Evolutionary conservation across 2,113 vertebrate species (phyloP).

Genomic region (Misgurnus anguillicaudatus): DNA sequence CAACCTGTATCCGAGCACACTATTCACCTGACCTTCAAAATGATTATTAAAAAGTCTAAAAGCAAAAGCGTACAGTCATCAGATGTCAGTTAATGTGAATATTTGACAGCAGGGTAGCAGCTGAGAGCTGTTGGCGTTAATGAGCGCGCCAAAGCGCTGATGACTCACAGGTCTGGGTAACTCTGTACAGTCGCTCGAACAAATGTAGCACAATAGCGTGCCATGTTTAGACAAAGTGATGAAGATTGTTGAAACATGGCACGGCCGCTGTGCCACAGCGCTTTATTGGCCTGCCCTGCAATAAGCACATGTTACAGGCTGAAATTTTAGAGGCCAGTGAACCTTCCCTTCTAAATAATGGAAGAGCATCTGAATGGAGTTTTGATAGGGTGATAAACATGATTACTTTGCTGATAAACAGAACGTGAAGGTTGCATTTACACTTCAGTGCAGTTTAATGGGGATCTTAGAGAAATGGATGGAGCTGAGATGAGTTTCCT

Average conservation of each 20-base stretch:
- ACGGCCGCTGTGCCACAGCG: conserved; percentile 10
- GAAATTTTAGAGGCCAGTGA: conserved; percentile 69
- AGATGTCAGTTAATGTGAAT: conserved; percentile 40
- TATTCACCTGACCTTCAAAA: not conserved
- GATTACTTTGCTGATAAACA: conserved; percentile 5
- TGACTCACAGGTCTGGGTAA: conserved; percentile 39
- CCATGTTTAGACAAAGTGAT: conserved; percentile 44
- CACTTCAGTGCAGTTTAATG: not conserved
- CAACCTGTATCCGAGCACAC: not conserved
- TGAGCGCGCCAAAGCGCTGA: conserved; percentile 25
- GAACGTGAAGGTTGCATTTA: not conserved
- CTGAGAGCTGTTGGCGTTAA: conserved; percentile 18
- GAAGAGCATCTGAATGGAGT: conserved; percentile 59
- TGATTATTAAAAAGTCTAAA: conserved; percentile 31
- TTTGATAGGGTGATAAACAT: conserved; percentile 31
- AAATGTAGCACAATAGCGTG: conserved; percentile 25
- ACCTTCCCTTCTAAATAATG: conserved; percentile 71
- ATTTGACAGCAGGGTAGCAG: conserved; percentile 31
- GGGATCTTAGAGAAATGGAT: not conserved
- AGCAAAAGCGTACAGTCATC: conserved; percentile 7
- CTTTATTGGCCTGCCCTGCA: conserved; percentile 48
- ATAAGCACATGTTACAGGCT: conserved; percentile 68
- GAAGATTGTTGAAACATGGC: conserved; percentile 36
- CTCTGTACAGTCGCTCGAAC: conserved; percentile 30
- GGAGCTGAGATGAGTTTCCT: conserved; percentile 36